Evolutionary conservation across 2,113 vertebrate species (phyloP).

Genomic region (Barbus barbus): DNA sequence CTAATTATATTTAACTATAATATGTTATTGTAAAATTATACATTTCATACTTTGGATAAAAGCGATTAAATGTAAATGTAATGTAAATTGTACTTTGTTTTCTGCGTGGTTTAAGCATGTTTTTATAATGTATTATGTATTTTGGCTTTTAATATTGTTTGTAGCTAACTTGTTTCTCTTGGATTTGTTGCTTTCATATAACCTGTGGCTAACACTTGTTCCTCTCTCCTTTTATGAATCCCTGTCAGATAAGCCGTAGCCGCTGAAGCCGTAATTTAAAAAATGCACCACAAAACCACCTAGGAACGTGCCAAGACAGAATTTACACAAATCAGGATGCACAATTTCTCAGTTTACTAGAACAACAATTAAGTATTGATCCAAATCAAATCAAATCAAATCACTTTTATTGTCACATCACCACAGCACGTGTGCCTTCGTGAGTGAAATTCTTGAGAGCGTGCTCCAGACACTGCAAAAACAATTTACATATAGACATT

Average conservation of each 20-base stretch:
- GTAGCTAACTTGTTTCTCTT: background rate
- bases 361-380: slow-evolving; percentile 15
- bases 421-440: too few species aligned
- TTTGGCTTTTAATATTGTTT: background rate
- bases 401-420: too few species aligned
- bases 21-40: background rate
- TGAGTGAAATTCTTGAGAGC: too few species aligned
- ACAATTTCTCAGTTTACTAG: background rate
- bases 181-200: slow-evolving; percentile 9
- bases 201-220: slow-evolving; percentile 16
- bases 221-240: background rate
- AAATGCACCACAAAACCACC: slow-evolving; percentile 14
- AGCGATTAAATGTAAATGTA: too few species aligned
- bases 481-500: too few species aligned
- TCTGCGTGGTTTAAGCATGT: background rate
- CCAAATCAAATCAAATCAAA: too few species aligned
- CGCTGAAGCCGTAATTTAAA: slow-evolving; percentile 20
- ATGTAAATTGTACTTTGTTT: too few species aligned
- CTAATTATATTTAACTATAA: background rate
- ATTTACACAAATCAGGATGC: slow-evolving; percentile 1
- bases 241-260: background rate
- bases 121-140: background rate
- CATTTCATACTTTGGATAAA: too few species aligned
- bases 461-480: too few species aligned
- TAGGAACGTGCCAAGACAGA: slow-evolving; percentile 1